Percentiles rank a stretch among this genome's conserved stretches.
Evolutionary conservation across 2,888 invertebrate genomes (phyloP).

Genomic region (Drosophila bunnanda): DNA sequence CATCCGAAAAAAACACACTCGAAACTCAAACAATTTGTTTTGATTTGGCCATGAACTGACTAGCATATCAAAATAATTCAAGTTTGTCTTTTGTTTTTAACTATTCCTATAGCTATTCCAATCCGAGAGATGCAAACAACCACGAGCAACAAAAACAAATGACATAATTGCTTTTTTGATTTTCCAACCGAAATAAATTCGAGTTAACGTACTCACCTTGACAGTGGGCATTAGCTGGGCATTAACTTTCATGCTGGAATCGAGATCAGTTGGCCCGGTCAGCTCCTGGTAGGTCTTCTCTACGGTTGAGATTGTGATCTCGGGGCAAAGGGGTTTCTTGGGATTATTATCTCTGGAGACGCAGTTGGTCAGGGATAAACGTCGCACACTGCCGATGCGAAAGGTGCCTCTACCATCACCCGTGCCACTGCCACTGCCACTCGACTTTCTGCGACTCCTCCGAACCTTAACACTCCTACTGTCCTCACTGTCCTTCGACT

Average conservation of each 20-base stretch:
- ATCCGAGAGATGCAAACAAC: conserved; percentile 14
- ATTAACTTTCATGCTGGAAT: conserved; percentile 75
- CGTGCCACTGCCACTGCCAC: conserved; percentile 26
- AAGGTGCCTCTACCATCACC: conserved; percentile 63
- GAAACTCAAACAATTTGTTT: conserved; percentile 31
- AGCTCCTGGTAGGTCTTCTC: conserved; percentile 59
- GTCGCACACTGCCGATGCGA: conserved; percentile 71
- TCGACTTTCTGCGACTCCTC: conserved; percentile 55
- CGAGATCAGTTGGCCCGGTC: conserved; percentile 10
- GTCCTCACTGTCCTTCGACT: conserved; percentile 22
- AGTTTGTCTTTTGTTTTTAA: conserved; percentile 43
- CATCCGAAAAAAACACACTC: conserved; percentile 12
- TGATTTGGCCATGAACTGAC: conserved; percentile 63
- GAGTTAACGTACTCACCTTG: conserved; percentile 73
- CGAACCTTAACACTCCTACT: conserved; percentile 32
- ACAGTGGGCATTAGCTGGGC: conserved; percentile 71
- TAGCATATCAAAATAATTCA: conserved; percentile 52
- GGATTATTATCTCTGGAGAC: conserved; percentile 68
- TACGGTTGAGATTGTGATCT: conserved; percentile 52
- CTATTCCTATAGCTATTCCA: conserved; percentile 58
- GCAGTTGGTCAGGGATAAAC: conserved; percentile 73
- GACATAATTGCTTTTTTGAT: conserved; percentile 67
- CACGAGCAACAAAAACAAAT: conserved; percentile 48
- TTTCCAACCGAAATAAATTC: conserved; percentile 15
- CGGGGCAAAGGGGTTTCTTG: conserved; percentile 38